These are phyloP conservation scores for Litoditis marina DNA, from an alignment of 2,888 invertebrate genomes.

Conservation along the genomic window DNA sequence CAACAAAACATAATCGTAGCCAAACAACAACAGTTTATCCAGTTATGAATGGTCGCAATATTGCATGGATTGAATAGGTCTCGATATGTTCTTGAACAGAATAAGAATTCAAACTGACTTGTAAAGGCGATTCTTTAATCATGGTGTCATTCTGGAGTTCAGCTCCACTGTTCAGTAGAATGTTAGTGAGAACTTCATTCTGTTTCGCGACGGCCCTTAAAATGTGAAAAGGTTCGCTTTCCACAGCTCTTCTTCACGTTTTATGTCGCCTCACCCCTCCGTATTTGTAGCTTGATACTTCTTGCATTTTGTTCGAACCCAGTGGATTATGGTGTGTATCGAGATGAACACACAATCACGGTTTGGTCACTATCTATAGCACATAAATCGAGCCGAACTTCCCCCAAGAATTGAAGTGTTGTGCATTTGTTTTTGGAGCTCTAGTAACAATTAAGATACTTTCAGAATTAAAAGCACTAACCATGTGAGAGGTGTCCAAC, in stretches of 20 bases:
- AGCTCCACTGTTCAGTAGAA: slow-evolving; percentile 75
- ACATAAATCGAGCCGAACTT: no score
- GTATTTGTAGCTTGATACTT: no score
- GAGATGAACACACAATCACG: no score
- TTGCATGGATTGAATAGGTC: not conserved
- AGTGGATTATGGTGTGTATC: no score
- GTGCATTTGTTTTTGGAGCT: not conserved
- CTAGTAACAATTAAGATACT: not conserved
- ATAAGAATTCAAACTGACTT: slow-evolving; percentile 65
- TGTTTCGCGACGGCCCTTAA: slow-evolving; percentile 34
- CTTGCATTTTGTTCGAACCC: no score
- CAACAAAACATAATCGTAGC: no score
- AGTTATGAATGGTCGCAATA: no score
- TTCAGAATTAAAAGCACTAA: not conserved
- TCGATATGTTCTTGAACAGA: no score
- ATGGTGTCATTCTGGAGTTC: slow-evolving; percentile 70
- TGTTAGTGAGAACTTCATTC: slow-evolving; percentile 62
- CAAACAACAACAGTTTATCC: no score
- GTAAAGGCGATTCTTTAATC: slow-evolving; percentile 81
- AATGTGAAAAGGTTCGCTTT: not conserved
- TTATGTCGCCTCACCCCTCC: no score
- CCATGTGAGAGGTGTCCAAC: slow-evolving; percentile 35
- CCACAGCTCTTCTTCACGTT: not conserved
- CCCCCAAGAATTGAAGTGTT: no score
- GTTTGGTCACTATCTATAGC: no score